Evolutionary conservation across 2,888 invertebrate species (phyloP).

Genomic region (Iselma pallidipennis): DNA sequence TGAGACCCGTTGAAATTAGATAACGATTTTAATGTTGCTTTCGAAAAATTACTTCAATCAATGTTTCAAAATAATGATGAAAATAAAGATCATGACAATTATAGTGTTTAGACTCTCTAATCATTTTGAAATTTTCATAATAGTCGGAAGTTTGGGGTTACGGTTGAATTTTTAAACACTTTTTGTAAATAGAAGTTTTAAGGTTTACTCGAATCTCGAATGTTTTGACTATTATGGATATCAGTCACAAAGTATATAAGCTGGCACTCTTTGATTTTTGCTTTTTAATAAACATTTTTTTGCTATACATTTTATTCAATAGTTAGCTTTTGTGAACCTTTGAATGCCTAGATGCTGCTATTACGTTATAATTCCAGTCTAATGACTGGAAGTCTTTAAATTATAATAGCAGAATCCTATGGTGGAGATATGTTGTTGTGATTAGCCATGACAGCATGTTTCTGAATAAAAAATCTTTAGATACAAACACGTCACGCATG

Average conservation of each 20-base stretch:
- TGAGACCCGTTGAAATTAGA: conserved; percentile 38
- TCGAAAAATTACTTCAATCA: conserved; percentile 25
- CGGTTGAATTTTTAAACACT: not conserved
- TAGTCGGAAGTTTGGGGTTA: not conserved
- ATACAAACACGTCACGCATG: conserved; percentile 48
- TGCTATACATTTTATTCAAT: not conserved
- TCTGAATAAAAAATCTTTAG: conserved; percentile 18
- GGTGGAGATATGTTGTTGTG: conserved; percentile 33
- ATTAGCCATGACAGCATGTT: conserved; percentile 30
- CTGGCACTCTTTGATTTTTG: conserved; percentile 1
- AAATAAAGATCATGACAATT: conserved; percentile 57
- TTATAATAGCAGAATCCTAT: not conserved
- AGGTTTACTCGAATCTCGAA: not conserved
- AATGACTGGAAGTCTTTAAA: conserved; percentile 1
- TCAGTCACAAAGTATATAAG: not conserved
- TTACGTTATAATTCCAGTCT: not conserved
- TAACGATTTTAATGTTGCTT: conserved; percentile 35
- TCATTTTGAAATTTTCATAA: not conserved
- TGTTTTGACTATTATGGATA: not conserved
- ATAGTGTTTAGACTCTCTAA: conserved; percentile 54
- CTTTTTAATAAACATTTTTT: conserved; percentile 1
- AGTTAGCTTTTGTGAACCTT: not conserved
- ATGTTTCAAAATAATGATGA: conserved; percentile 21
- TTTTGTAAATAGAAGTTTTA: not conserved
- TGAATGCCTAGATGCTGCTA: not conserved